These are phyloP conservation scores for Pluvialis apricaria DNA, from an alignment of 2,113 vertebrate genomes.

Conservation along the genomic window DNA sequence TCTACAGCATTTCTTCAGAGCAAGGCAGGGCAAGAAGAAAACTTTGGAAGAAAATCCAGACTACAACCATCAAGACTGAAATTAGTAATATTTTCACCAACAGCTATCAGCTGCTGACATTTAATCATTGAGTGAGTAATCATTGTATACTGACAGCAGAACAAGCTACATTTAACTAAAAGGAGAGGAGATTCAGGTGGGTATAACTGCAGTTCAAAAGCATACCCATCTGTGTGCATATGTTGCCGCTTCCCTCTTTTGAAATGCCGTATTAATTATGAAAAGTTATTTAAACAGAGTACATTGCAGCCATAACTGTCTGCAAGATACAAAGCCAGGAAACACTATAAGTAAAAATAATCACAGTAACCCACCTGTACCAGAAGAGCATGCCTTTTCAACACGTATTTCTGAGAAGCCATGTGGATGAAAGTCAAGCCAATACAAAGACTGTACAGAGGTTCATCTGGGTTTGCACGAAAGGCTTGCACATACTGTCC, in stretches of 20 bases:
- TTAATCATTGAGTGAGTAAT: not conserved
- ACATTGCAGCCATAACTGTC: not conserved
- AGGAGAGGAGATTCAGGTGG: not conserved
- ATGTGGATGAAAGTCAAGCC: slow-evolving; percentile 97
- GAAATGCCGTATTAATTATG: not conserved
- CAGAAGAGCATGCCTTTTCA: slow-evolving; percentile 88
- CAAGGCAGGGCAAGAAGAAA: not conserved
- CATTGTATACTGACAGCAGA: not conserved
- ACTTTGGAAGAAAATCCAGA: not conserved
- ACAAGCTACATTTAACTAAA: not conserved
- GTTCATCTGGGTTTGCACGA: slow-evolving; percentile 78
- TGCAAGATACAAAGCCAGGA: not conserved
- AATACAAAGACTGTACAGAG: slow-evolving; percentile 88
- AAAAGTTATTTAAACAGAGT: not conserved
- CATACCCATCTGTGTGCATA: not conserved
- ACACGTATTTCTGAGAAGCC: slow-evolving; percentile 94
- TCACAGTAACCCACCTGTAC: slow-evolving; percentile 81
- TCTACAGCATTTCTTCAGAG: not conserved
- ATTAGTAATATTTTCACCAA: not conserved
- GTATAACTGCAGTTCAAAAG: not conserved
- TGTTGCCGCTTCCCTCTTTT: not conserved
- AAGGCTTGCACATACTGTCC: slow-evolving; percentile 97
- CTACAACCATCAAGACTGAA: not conserved
- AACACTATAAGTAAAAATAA: not conserved
- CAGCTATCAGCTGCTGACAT: not conserved